Evolutionary conservation across 2,113 vertebrate species (phyloP).

Genomic region (Cariama cristata): DNA sequence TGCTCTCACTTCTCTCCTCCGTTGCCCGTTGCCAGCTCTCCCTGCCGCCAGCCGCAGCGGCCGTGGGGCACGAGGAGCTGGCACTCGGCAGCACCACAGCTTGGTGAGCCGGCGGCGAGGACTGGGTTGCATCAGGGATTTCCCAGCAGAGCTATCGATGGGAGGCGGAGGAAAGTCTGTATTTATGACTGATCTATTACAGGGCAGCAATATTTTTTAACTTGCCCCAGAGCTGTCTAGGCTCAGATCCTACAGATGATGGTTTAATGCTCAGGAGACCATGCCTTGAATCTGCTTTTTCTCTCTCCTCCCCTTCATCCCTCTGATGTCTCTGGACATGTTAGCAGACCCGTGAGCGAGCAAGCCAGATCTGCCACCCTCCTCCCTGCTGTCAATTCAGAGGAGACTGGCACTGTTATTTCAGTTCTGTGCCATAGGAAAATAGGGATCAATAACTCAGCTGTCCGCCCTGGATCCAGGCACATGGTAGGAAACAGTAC

Average conservation of each 20-base stretch:
- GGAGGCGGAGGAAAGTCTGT: neutral
- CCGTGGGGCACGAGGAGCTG: rapidly evolving
- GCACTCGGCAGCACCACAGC: rapidly evolving
- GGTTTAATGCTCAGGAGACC: neutral
- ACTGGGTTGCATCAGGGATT: rapidly evolving
- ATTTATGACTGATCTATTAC: neutral
- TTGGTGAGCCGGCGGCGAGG: neutral
- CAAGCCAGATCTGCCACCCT: rapidly evolving
- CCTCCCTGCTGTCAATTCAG: neutral
- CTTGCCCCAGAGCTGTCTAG: neutral
- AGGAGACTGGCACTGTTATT: neutral
- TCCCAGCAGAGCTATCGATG: neutral
- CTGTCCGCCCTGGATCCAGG: neutral
- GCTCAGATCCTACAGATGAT: neutral
- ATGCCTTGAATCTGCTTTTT: neutral
- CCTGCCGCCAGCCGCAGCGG: neutral
- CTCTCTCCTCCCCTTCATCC: neutral
- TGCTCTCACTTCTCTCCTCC: neutral
- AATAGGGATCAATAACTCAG: neutral
- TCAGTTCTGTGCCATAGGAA: neutral
- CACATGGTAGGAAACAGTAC: neutral
- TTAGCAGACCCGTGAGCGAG: neutral
- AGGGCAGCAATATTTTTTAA: neutral
- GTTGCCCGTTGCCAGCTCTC: neutral
- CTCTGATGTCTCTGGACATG: neutral